Conservation (phyloP, 1,140 invertebrate genomes). For the Coenobita brevimanus region DNA sequence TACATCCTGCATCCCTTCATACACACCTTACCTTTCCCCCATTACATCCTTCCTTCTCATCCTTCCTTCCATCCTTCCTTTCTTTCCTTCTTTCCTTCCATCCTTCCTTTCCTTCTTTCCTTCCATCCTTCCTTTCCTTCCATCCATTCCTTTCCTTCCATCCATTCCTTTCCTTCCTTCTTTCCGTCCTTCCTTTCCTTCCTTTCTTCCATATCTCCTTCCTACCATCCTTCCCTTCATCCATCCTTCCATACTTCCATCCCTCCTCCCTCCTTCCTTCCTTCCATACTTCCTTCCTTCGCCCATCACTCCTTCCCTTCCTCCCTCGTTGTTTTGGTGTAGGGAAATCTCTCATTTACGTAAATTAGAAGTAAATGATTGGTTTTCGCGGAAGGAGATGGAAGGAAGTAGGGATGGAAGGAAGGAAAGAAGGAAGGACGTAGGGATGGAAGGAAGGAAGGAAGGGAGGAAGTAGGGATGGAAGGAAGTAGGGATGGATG, state of each 20-base stretch:
- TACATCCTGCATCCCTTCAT: no score
- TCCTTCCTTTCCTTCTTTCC: not conserved
- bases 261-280: not conserved
- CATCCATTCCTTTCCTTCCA: not conserved
- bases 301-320: not conserved
- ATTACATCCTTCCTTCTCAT: not conserved
- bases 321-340: no score
- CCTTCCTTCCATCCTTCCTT: not conserved
- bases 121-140: not conserved
- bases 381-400: no score
- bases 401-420: no score
- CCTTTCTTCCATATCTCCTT: not conserved
- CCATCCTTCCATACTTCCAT: not conserved
- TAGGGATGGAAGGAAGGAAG: no score
- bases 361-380: no score
- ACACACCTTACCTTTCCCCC: no score
- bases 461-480: no score
- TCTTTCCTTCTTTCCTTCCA: not conserved
- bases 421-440: no score
- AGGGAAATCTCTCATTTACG: no score
- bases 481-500: no score
- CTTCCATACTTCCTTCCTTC: not conserved
- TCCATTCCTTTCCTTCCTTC: not conserved
- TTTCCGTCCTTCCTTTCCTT: not conserved
- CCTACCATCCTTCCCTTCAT: not conserved